Conservation (phyloP, 1,140 invertebrate genomes). For the Pomacea maculata region DNA sequence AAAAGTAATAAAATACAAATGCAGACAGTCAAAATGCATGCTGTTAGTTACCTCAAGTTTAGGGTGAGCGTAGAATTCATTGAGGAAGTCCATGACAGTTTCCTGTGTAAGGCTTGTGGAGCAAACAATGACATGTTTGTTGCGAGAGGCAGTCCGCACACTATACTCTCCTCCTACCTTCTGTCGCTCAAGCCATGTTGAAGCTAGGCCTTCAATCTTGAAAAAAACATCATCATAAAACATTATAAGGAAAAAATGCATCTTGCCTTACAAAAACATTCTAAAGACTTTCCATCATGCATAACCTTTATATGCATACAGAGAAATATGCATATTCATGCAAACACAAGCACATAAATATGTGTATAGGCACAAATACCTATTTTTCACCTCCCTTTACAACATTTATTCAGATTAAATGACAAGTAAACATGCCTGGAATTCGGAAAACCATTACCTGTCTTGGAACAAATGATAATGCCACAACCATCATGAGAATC, state of each 20-base stretch:
- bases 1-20: not conserved
- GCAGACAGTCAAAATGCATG: not conserved
- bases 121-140: constrained; percentile 97
- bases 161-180: constrained; percentile 91
- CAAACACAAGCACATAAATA: not conserved
- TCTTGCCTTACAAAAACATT: too few relatives aligned
- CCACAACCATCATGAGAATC: constrained; percentile 92
- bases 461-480: constrained; percentile 91
- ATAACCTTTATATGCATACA: too few relatives aligned
- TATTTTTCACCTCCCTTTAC: too few relatives aligned
- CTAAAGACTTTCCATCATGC: too few relatives aligned
- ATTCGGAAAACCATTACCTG: constrained; percentile 76
- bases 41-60: constrained; percentile 75
- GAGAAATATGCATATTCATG: not conserved
- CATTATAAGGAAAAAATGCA: too few relatives aligned
- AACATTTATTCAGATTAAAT: not conserved
- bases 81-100: constrained; percentile 98
- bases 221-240: not conserved
- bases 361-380: not conserved
- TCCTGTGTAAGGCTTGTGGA: constrained; percentile 93
- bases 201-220: constrained; percentile 93
- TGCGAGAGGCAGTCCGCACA: constrained; percentile 84
- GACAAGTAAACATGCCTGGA: not conserved
- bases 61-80: constrained; percentile 98
- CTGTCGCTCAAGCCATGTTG: constrained; percentile 82